Evolutionary conservation across 2,888 invertebrate genomes (phyloP).

Genomic region (Noctua janthe): DNA sequence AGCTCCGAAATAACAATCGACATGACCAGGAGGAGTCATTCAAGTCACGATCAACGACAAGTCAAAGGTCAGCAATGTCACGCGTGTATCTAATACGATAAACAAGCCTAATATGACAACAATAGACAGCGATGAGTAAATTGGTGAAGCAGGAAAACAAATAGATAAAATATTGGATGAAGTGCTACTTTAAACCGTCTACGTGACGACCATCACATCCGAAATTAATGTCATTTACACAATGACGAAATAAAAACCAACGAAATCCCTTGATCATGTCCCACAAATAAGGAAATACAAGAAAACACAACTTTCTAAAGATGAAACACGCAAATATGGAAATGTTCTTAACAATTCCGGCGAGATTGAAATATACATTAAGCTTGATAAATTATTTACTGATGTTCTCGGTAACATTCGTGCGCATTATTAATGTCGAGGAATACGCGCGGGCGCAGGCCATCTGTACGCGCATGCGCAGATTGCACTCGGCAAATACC

Average conservation of each 20-base stretch:
- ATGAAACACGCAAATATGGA: constrained; percentile 54
- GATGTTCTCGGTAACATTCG: constrained; percentile 59
- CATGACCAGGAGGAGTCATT: neutral
- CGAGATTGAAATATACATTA: constrained; percentile 59
- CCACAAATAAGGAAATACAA: constrained; percentile 35
- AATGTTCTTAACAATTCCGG: constrained; percentile 52
- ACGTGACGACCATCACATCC: constrained; percentile 7
- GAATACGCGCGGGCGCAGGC: constrained; percentile 43
- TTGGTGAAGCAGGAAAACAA: constrained; percentile 12
- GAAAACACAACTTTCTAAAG: constrained; percentile 58
- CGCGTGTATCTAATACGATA: neutral
- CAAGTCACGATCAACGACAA: neutral
- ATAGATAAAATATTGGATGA: neutral
- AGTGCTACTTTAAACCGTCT: neutral
- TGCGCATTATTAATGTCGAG: constrained; percentile 57
- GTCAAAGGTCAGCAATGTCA: neutral
- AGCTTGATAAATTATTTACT: constrained; percentile 62
- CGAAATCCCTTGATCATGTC: constrained; percentile 2
- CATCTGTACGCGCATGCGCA: constrained; percentile 54
- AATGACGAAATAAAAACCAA: constrained; percentile 1
- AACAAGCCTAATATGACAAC: neutral
- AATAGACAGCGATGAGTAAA: neutral
- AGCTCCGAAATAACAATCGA: neutral
- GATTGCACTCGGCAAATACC: constrained; percentile 57
- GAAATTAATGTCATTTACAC: constrained; percentile 3